Percentiles rank a stretch among this genome's conserved stretches.
These are phyloP conservation scores for Leptodactylus fallax DNA, from an alignment of 2,797 vertebrate species.

Conservation along the genomic window DNA sequence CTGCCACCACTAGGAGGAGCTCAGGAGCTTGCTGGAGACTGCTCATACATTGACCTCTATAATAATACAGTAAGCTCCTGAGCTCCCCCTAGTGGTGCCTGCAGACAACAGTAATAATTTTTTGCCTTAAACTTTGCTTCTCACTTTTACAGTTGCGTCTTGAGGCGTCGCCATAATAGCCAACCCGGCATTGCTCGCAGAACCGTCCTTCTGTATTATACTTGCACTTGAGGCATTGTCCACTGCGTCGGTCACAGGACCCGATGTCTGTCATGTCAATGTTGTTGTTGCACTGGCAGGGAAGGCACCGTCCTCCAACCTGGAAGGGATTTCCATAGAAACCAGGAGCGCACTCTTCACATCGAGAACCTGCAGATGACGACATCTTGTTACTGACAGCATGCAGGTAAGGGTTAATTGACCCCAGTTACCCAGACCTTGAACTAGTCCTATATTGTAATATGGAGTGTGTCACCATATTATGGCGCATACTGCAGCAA, in stretches of 20 bases:
- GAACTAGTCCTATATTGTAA: background rate
- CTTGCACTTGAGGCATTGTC: conserved; percentile 88
- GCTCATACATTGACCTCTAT: background rate
- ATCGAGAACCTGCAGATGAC: conserved; percentile 82
- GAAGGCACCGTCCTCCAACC: conserved; percentile 84
- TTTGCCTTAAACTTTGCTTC: conserved; percentile 65
- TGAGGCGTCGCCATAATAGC: conserved; percentile 89
- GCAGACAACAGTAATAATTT: background rate
- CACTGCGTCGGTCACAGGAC: conserved; percentile 85
- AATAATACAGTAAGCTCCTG: background rate
- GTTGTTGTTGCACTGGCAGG: conserved; percentile 91
- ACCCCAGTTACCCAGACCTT: background rate
- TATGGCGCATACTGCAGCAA: too few relatives aligned
- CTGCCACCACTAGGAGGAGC: background rate
- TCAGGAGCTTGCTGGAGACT: background rate
- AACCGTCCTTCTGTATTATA: conserved; percentile 88
- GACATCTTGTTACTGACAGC: background rate
- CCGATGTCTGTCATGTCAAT: conserved; percentile 85
- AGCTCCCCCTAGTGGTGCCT: background rate
- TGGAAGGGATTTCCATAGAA: conserved; percentile 89
- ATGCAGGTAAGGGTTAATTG: background rate
- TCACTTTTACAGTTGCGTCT: conserved; percentile 91
- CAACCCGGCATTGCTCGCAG: conserved; percentile 85
- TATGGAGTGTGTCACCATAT: background rate
- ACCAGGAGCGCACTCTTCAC: conserved; percentile 92